A percentile compares a stretch with the other conserved stretches of the same genome.
These are phyloP conservation scores for Falco concolor DNA, from an alignment of 2,797 vertebrate species.

Conservation along the genomic window DNA sequence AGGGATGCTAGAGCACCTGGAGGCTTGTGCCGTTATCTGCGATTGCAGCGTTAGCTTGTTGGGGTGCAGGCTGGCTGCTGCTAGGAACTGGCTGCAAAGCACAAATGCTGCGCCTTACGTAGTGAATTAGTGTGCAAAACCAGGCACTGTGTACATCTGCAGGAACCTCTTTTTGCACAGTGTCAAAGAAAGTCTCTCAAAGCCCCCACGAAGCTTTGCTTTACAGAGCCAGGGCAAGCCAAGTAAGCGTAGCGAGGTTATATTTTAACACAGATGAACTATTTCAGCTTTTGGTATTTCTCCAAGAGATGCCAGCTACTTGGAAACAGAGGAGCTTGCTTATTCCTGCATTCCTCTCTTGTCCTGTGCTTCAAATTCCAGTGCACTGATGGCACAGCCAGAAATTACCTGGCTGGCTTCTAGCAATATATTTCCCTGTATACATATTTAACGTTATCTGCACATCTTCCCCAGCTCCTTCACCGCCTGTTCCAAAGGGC, in stretches of 20 bases:
- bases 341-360: neutral
- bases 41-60: neutral
- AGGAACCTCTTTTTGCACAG: neutral
- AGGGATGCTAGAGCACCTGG: neutral
- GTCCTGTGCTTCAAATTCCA: neutral
- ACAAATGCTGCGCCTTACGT: neutral
- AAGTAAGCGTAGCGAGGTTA: neutral
- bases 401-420: neutral
- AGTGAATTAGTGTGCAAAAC: neutral
- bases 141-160: neutral
- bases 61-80: neutral
- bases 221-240: neutral
- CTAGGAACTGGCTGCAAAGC: neutral
- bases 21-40: neutral
- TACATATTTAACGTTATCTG: neutral
- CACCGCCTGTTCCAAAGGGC: accelerated
- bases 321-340: neutral
- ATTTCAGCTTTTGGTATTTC: neutral
- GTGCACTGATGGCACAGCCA: neutral
- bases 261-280: neutral
- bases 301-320: neutral
- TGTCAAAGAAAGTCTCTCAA: neutral
- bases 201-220: neutral
- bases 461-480: neutral
- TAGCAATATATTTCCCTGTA: neutral